These are phyloP conservation scores for Malaclemys terrapin DNA, from an alignment of 2,113 vertebrate species.

Conservation along the genomic window DNA sequence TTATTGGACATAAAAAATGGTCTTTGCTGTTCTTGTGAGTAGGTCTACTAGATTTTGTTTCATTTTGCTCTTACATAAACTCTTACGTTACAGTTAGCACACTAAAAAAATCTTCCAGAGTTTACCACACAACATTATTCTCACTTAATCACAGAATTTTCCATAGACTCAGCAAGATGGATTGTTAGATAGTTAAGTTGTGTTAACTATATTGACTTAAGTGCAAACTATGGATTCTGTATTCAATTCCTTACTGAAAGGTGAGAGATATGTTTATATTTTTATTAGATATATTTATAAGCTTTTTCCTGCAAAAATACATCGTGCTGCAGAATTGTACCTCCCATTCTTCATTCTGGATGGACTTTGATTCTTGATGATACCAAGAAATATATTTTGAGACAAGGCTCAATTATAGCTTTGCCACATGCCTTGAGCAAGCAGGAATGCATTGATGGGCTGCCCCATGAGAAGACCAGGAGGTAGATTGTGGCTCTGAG, in stretches of 20 bases:
- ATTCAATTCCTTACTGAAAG: neutral
- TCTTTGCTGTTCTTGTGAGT: neutral
- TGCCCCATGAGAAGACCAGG: neutral
- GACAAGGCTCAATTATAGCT: neutral
- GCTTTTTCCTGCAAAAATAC: neutral
- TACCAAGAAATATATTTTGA: neutral
- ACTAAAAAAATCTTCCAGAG: neutral
- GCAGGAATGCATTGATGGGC: neutral
- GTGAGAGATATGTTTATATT: neutral
- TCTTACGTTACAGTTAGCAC: neutral
- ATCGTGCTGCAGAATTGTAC: neutral
- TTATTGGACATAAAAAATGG: too few relatives aligned
- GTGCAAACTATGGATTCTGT: neutral
- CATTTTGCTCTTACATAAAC: neutral
- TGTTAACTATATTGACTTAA: neutral
- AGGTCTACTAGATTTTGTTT: neutral
- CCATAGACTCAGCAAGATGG: neutral
- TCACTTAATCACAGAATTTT: neutral
- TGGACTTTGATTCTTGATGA: neutral
- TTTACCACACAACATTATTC: neutral
- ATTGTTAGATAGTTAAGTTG: neutral
- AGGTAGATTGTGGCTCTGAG: neutral
- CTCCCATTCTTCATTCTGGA: neutral
- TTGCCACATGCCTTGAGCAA: neutral
- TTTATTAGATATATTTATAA: neutral